These are phyloP conservation scores for Rhagonycha lutea DNA, from an alignment of 2,888 invertebrate genomes.

Conservation along the genomic window DNA sequence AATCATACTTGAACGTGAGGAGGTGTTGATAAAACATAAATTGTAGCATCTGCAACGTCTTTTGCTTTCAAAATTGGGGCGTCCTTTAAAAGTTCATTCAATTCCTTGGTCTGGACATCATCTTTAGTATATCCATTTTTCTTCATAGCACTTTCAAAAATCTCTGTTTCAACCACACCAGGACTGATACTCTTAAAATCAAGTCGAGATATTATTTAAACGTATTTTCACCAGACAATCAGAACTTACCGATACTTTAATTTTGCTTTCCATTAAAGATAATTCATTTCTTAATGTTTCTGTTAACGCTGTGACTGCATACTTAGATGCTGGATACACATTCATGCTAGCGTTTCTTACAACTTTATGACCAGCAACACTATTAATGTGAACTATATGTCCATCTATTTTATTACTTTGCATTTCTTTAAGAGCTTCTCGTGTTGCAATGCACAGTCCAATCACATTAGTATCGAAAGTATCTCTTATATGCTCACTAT, in stretches of 20 bases:
- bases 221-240: background rate
- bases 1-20: slow-evolving; percentile 38
- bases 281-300: background rate
- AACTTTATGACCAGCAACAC: background rate
- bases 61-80: slow-evolving; percentile 19
- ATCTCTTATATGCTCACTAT: background rate
- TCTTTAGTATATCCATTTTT: background rate
- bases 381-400: background rate
- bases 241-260: background rate
- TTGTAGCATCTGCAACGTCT: slow-evolving; percentile 39
- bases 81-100: background rate
- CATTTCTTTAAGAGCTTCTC: background rate
- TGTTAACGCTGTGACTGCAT: background rate
- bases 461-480: background rate
- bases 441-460: background rate
- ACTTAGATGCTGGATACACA: background rate
- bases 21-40: slow-evolving; percentile 40
- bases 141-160: background rate
- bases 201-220: background rate
- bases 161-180: slow-evolving; percentile 37
- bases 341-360: background rate
- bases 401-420: background rate
- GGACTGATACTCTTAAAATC: slow-evolving; percentile 42
- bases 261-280: background rate
- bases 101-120: background rate